Evolutionary conservation across 2,113 vertebrate species (phyloP).

Genomic region (Prunella himalayana): DNA sequence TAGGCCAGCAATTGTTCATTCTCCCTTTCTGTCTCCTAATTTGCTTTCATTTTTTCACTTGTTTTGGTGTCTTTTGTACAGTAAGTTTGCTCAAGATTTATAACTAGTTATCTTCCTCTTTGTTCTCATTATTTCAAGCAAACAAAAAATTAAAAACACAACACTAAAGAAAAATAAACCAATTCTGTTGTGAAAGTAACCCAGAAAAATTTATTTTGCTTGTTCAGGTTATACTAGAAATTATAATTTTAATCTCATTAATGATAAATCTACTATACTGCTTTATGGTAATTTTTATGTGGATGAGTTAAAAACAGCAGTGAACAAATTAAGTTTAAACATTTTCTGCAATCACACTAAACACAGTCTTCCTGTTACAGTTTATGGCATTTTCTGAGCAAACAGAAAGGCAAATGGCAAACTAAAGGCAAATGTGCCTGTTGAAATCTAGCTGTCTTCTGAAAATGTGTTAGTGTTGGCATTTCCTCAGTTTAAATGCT

Average conservation of each 20-base stretch:
- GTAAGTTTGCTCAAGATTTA: slow-evolving; percentile 21
- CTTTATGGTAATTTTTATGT: background rate
- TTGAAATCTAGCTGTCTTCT: slow-evolving; percentile 6
- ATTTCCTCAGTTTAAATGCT: slow-evolving; percentile 42
- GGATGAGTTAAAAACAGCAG: background rate
- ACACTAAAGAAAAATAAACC: background rate
- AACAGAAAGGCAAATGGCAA: background rate
- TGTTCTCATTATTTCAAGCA: slow-evolving; percentile 31
- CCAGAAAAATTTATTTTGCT: background rate
- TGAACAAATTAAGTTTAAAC: background rate
- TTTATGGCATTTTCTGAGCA: slow-evolving; percentile 8
- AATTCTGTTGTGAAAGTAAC: slow-evolving; percentile 15
- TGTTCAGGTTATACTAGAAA: background rate
- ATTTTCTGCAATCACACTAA: background rate
- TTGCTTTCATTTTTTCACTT: slow-evolving; percentile 35
- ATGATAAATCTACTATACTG: background rate
- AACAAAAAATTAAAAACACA: background rate
- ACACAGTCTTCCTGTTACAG: background rate
- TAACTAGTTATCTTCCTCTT: slow-evolving; percentile 10
- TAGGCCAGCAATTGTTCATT: slow-evolving; percentile 60
- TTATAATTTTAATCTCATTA: background rate
- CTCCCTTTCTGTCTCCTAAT: background rate
- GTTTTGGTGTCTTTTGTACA: slow-evolving; percentile 26
- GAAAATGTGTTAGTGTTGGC: background rate
- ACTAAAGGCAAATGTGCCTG: background rate